Conservation (phyloP, 2,797 vertebrate species). For the Cyclura pinguis region DNA sequence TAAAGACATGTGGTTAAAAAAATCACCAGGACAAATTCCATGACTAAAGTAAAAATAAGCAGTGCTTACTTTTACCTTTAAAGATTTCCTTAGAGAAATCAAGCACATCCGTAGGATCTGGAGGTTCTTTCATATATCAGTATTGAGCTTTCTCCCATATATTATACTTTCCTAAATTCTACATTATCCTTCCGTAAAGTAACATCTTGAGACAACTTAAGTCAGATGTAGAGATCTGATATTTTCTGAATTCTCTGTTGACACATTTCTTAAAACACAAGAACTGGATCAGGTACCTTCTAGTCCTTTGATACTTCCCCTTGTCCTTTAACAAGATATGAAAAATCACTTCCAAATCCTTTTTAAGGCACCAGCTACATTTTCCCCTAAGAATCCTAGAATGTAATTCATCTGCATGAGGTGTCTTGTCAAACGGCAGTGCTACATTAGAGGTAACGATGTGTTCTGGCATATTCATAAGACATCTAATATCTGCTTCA, state of each 20-base stretch:
- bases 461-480: conserved; percentile 67
- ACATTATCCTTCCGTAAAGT: conserved; percentile 48
- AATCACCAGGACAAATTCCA: neutral
- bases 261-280: conserved; percentile 14
- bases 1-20: neutral
- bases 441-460: conserved; percentile 65
- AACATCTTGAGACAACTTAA: conserved; percentile 39
- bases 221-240: conserved; percentile 28
- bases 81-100: conserved; percentile 7
- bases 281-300: neutral
- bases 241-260: conserved; percentile 29
- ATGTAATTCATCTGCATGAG: conserved; percentile 69
- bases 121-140: conserved; percentile 4
- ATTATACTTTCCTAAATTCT: conserved; percentile 51
- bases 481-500: conserved; percentile 64
- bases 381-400: conserved; percentile 64
- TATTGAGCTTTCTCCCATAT: conserved; percentile 38
- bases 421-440: conserved; percentile 66
- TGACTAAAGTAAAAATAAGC: neutral
- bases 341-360: conserved; percentile 46
- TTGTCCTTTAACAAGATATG: conserved; percentile 53
- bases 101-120: neutral
- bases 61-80: conserved; percentile 22
- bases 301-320: conserved; percentile 29
- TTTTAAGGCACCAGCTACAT: conserved; percentile 59